A percentile compares a stretch with the other conserved stretches of the same genome.
phyloP scores from a whole-genome alignment of 2,797 vertebrate species.

The Cuculus canorus region DNA sequence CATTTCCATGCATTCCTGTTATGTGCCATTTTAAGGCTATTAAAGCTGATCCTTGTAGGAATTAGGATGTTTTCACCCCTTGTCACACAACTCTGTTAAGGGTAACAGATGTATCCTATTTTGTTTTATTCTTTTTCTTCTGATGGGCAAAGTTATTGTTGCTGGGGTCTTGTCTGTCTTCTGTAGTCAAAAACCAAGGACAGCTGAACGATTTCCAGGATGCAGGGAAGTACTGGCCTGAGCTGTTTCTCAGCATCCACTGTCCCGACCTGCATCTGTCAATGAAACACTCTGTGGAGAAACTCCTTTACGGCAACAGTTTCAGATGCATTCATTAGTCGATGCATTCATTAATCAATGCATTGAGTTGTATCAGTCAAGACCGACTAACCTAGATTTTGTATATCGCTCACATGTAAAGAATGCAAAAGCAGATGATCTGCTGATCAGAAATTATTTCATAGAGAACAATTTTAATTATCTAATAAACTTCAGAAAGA shows the following conservation, averaged over 20 bases:
- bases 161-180: background rate
- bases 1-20: background rate
- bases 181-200: background rate
- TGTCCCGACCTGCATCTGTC: background rate
- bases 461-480: conserved; percentile 25
- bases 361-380: background rate
- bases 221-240: background rate
- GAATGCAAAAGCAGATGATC: conserved; percentile 1
- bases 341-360: background rate
- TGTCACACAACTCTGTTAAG: background rate
- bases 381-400: conserved; percentile 15
- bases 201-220: background rate
- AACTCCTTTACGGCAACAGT: background rate
- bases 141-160: background rate
- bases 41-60: background rate
- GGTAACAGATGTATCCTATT: background rate
- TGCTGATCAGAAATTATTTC: conserved; percentile 49
- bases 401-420: background rate
- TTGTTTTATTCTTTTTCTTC: background rate
- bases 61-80: background rate
- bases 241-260: background rate
- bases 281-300: background rate
- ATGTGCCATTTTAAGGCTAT: fast-evolving
- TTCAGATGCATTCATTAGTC: background rate
- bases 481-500: conserved; percentile 38